These are phyloP conservation scores for Lasioglossum vierecki DNA, from an alignment of 2,888 invertebrate genomes.

Conservation along the genomic window DNA sequence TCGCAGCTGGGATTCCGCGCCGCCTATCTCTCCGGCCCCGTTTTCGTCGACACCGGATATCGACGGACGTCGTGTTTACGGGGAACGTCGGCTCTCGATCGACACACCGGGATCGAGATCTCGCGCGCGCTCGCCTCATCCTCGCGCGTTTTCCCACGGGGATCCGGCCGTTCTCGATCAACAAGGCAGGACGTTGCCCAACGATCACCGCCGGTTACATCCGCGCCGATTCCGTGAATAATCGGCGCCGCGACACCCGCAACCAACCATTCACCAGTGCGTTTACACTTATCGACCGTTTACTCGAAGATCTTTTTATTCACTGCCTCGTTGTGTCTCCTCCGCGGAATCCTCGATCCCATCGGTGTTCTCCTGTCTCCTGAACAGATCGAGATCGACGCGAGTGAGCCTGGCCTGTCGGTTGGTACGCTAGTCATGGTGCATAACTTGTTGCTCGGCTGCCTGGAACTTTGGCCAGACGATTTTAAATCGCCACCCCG, in stretches of 20 bases:
- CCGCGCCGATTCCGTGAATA: not conserved
- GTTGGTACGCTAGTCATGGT: conserved; percentile 60
- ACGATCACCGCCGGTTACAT: not conserved
- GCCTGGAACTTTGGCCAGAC: conserved; percentile 39
- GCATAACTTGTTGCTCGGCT: conserved; percentile 70
- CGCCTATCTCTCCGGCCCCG: conserved; percentile 3
- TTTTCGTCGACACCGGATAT: conserved; percentile 14
- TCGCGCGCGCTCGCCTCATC: not conserved
- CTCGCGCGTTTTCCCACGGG: not conserved
- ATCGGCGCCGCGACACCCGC: not conserved
- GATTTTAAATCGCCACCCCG: conserved; percentile 46
- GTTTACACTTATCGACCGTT: not conserved
- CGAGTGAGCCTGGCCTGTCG: conserved; percentile 32
- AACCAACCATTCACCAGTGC: not conserved
- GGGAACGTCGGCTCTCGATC: conserved; percentile 28
- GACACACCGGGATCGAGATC: not conserved
- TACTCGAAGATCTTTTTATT: not conserved
- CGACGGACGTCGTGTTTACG: conserved; percentile 55
- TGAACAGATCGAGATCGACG: conserved; percentile 20
- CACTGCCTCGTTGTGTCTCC: not conserved
- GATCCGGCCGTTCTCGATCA: not conserved
- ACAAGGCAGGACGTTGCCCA: not conserved
- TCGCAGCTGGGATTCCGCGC: conserved; percentile 60
- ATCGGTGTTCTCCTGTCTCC: not conserved
- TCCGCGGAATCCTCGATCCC: not conserved